These are phyloP conservation scores for Caradrina kadenii DNA, from an alignment of 2,888 invertebrate species.

Conservation along the genomic window DNA sequence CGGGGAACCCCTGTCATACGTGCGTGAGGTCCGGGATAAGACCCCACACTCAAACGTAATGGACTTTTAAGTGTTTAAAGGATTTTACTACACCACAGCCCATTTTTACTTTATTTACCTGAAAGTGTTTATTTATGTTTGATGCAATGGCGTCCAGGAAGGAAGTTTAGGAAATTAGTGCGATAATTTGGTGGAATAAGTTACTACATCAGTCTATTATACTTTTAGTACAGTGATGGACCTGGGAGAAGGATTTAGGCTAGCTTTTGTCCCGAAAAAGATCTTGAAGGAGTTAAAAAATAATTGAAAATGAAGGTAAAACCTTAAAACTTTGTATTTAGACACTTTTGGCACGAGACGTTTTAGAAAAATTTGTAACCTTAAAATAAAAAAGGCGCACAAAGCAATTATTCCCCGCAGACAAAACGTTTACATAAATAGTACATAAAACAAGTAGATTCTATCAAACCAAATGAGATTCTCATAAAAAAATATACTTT, in stretches of 20 bases:
- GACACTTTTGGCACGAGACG: too few relatives aligned
- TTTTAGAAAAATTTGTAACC: too few relatives aligned
- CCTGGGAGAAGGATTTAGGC: too few relatives aligned
- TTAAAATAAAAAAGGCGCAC: too few relatives aligned
- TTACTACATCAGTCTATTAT: too few relatives aligned
- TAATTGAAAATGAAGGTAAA: too few relatives aligned
- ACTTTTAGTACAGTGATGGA: too few relatives aligned
- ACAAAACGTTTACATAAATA: background rate
- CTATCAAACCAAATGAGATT: background rate
- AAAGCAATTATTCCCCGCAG: too few relatives aligned
- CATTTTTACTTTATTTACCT: constrained; percentile 43
- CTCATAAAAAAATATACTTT: constrained; percentile 1
- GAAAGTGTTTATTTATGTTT: constrained; percentile 53
- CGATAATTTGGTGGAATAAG: background rate
- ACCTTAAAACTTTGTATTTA: too few relatives aligned
- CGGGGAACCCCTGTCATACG: constrained; percentile 39
- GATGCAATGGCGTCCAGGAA: constrained; percentile 10
- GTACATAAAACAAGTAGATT: background rate
- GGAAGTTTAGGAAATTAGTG: background rate
- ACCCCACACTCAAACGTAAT: constrained; percentile 49
- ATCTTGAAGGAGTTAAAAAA: too few relatives aligned
- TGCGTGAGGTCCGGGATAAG: constrained; percentile 45
- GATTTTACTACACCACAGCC: constrained; percentile 44
- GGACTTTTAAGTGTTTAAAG: constrained; percentile 64
- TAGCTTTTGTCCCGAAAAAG: too few relatives aligned